These are phyloP conservation scores for Leptoclinus maculatus DNA, from an alignment of 2,797 vertebrate species.

Conservation along the genomic window DNA sequence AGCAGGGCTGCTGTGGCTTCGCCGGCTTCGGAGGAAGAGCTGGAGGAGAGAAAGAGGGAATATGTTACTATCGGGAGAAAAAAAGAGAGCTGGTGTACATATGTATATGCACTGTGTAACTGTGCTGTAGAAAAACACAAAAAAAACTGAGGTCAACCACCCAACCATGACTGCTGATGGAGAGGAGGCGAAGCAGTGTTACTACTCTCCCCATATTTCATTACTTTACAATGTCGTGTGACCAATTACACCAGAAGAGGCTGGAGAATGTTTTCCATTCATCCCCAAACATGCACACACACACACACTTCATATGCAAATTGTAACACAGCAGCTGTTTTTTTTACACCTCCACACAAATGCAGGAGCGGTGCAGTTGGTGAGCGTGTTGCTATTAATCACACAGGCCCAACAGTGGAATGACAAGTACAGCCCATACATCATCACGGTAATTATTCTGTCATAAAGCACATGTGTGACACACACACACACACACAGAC, in stretches of 20 bases:
- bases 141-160: background rate
- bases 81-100: background rate
- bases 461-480: slow-evolving; percentile 12
- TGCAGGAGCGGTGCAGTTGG: background rate
- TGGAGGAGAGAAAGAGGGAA: slow-evolving; percentile 56
- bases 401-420: slow-evolving; percentile 16
- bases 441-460: slow-evolving; percentile 40
- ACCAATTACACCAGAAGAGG: background rate
- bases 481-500: slow-evolving; percentile 10
- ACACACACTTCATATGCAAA: slow-evolving; percentile 24
- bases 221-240: background rate
- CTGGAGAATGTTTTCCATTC: background rate
- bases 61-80: background rate
- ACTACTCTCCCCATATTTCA: background rate
- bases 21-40: slow-evolving; percentile 96
- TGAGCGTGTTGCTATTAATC: slow-evolving; percentile 38
- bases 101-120: background rate
- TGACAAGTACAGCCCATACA: slow-evolving; percentile 28
- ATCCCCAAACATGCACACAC: background rate
- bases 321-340: background rate
- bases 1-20: slow-evolving; percentile 87
- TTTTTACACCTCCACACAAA: background rate
- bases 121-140: background rate
- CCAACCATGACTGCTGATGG: background rate
- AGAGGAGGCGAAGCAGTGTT: background rate